Percentiles rank a stretch among this genome's conserved stretches.
Conservation (phyloP, 2,797 vertebrate genomes). For the Eutrigla gurnardus region DNA sequence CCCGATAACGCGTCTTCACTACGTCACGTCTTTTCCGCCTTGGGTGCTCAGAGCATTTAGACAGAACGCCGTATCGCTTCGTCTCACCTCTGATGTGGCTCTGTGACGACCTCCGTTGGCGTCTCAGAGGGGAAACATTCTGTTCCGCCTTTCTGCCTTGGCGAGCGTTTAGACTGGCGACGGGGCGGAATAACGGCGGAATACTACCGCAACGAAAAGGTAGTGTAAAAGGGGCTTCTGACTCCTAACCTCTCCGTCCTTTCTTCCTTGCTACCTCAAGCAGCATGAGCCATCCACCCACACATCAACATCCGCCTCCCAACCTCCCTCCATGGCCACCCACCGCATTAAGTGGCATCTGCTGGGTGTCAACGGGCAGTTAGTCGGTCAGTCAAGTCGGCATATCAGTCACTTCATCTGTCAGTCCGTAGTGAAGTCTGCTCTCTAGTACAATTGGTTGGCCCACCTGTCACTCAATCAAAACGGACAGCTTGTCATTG, state of each 20-base stretch:
- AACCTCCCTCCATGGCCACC: conserved; percentile 47
- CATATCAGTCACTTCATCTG: conserved; percentile 55
- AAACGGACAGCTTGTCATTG: conserved; percentile 58
- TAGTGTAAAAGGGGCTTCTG: not conserved
- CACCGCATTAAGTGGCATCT: conserved; percentile 58
- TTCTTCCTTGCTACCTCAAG: conserved; percentile 32
- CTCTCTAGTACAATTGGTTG: conserved; percentile 16
- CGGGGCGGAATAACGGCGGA: too few species aligned
- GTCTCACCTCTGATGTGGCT: too few species aligned
- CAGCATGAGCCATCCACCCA: conserved; percentile 33
- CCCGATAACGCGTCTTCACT: too few species aligned
- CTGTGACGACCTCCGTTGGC: too few species aligned
- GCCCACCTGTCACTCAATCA: conserved; percentile 57
- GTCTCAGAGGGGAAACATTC: too few species aligned
- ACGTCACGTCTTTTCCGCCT: too few species aligned
- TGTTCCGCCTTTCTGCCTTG: too few species aligned
- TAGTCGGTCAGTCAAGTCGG: conserved; percentile 57
- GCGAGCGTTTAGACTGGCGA: too few species aligned
- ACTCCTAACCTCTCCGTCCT: not conserved
- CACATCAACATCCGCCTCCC: conserved; percentile 27
- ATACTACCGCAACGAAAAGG: too few species aligned
- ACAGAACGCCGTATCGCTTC: too few species aligned
- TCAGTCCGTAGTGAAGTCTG: conserved; percentile 22
- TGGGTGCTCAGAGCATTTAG: too few species aligned
- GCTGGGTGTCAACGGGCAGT: conserved; percentile 34